Base-by-base conservation (phyloP, 1,140 invertebrate species). In the Dolichoris vasculosae region DNA sequence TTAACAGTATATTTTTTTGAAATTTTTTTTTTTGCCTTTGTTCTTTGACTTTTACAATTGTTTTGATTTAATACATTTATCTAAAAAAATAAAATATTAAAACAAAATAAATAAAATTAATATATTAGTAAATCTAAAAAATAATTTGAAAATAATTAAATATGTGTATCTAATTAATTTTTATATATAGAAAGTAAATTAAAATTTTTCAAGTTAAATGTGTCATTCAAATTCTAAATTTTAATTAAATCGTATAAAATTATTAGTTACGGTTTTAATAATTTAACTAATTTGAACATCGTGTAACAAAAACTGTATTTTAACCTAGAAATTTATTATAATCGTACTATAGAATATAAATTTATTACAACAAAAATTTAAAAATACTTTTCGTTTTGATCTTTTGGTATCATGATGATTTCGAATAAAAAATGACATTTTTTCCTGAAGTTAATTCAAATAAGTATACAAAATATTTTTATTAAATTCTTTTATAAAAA, bases 391-490 rank as follows among this genome's bases (percentile, higher is more conserved):
- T 88, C 91, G 88, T 79, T 91, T 91, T 6, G 30, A 38, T 20
- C 76, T 51, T 38, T 77, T 88, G 8, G 51, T 35, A 43, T 81
- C 87, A 30, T 87, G 88, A 67, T 86, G 87, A 86, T 89, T 91
- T 79, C 90, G 77, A 78, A 91, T 91, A 69, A 92, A 92, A 87
- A 92, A 92, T 13, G 91, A 91, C 91, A 92, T 92, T 26, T 77
- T 87, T 0, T 83, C 8, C 26, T 13, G 11, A 51, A 13, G 2
- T 81, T 17, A 63, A 59, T 23, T 82, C 73, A n/a, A 79, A 32
- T 40, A 71, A 71, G 23, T 71, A 71, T 43, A 20, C n/a, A 32
- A 77, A 59, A 59, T 35, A 59, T 3, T 38, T 55, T 38, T 40
- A 38, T 38, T 26, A 13, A 63, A 26, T 20, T 78, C 4, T 80